These are phyloP conservation scores for Simalia tracyae DNA, from an alignment of 2,797 vertebrate species.

Conservation along the genomic window DNA sequence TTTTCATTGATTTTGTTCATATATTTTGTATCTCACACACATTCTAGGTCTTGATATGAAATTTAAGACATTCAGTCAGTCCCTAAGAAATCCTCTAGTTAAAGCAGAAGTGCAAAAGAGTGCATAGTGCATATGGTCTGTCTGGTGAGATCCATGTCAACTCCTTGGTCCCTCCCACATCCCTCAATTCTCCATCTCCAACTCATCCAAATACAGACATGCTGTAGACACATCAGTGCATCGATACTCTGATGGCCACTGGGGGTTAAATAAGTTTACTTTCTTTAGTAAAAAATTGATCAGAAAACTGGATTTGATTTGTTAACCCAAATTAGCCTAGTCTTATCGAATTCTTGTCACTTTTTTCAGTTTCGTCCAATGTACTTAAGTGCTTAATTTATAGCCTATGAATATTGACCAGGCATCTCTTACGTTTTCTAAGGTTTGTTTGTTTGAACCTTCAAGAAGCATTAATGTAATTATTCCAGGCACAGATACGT, in stretches of 20 bases:
- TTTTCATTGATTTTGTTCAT: background rate
- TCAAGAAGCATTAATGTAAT: constrained; percentile 23
- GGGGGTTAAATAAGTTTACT: background rate
- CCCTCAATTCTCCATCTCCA: background rate
- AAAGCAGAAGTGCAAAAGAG: background rate
- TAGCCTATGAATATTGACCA: background rate
- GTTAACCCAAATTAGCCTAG: constrained; percentile 24
- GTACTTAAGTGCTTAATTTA: constrained; percentile 34
- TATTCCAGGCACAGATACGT: constrained; percentile 24
- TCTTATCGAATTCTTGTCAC: constrained; percentile 37
- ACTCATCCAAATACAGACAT: background rate
- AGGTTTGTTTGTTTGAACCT: constrained; percentile 50
- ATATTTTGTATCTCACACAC: background rate
- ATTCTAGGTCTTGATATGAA: background rate
- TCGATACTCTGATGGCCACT: background rate
- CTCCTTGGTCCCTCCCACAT: background rate
- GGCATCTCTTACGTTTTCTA: constrained; percentile 1
- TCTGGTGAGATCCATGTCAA: background rate
- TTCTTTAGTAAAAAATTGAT: constrained; percentile 36
- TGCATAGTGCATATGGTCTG: background rate
- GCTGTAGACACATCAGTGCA: background rate
- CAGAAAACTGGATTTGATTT: background rate
- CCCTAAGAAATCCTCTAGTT: background rate
- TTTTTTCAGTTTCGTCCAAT: constrained; percentile 24
- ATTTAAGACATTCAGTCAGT: background rate